Conservation (phyloP, 2,888 invertebrate species). For the Hemistola chrysoprasaria region DNA sequence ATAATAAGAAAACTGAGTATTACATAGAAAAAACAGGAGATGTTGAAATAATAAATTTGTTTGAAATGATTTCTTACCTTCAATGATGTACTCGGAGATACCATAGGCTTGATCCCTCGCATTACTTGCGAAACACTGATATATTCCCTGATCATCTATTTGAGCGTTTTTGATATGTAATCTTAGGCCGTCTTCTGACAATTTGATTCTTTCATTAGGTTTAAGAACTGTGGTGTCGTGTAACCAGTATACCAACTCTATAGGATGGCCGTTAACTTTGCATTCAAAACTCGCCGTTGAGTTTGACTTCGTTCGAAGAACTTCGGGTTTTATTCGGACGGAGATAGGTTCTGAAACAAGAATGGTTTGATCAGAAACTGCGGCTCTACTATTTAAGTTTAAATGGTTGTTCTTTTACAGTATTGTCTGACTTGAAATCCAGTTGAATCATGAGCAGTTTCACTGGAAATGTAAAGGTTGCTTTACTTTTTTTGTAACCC, state of each 20-base stretch:
- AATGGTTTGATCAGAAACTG: conserved; percentile 15
- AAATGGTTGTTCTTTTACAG: conserved; percentile 11
- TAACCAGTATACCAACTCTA: conserved; percentile 89
- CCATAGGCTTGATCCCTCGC: conserved; percentile 93
- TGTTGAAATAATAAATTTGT: too few species aligned
- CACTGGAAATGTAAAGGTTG: too few species aligned
- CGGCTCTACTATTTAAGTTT: conserved; percentile 5
- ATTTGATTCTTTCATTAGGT: conserved; percentile 81
- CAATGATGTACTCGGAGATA: conserved; percentile 89
- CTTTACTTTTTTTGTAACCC: too few species aligned
- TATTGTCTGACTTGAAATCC: conserved; percentile 3
- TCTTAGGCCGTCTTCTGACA: conserved; percentile 72
- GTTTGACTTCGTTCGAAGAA: conserved; percentile 91
- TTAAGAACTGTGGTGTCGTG: conserved; percentile 87
- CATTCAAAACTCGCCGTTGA: conserved; percentile 94
- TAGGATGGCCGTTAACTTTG: conserved; percentile 93
- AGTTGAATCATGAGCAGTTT: too few species aligned
- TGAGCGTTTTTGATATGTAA: conserved; percentile 86
- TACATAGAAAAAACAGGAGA: too few species aligned
- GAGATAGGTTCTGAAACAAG: conserved; percentile 86
- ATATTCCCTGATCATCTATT: conserved; percentile 94
- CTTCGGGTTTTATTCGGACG: conserved; percentile 90
- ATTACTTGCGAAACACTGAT: conserved; percentile 94
- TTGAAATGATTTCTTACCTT: conserved; percentile 88
- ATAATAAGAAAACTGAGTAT: conserved; percentile 15